Percentiles rank a stretch among this genome's conserved stretches.
Evolutionary conservation across 2,113 vertebrate species (phyloP).

Genomic region (Chroicocephalus ridibundus): DNA sequence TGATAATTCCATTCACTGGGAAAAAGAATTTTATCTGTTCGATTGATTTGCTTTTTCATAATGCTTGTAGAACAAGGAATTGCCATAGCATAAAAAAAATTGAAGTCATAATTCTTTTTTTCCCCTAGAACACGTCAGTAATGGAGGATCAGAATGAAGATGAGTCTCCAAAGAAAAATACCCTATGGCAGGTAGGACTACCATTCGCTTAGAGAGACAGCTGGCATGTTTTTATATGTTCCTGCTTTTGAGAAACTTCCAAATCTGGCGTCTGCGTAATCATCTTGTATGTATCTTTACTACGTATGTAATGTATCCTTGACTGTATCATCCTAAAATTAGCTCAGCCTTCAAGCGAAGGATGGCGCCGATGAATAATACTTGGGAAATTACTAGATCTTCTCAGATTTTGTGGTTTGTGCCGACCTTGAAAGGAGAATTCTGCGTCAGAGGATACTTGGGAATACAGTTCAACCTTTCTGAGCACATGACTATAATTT

Average conservation of each 20-base stretch:
- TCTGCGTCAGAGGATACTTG: not conserved
- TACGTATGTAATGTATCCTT: not conserved
- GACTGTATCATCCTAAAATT: slow-evolving; percentile 1
- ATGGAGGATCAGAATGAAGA: slow-evolving; percentile 98
- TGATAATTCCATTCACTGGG: not conserved
- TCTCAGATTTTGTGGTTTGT: not conserved
- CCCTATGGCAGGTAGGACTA: slow-evolving; percentile 89
- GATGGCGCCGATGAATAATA: not conserved
- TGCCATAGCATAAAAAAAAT: slow-evolving; percentile 9
- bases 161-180: slow-evolving; percentile 97
- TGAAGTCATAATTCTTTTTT: slow-evolving; percentile 49
- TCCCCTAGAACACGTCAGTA: slow-evolving; percentile 87
- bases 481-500: not conserved
- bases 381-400: not conserved
- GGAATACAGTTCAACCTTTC: not conserved
- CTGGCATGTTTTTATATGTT: not conserved
- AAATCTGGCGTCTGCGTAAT: not conserved
- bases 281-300: not conserved
- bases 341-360: not conserved
- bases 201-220: not conserved
- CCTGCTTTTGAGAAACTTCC: not conserved
- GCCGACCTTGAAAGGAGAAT: not conserved
- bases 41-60: not conserved
- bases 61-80: slow-evolving; percentile 43
- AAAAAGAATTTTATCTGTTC: slow-evolving; percentile 27